Conservation (phyloP, 2,888 invertebrate species). For the Drosophila gaucha region DNA sequence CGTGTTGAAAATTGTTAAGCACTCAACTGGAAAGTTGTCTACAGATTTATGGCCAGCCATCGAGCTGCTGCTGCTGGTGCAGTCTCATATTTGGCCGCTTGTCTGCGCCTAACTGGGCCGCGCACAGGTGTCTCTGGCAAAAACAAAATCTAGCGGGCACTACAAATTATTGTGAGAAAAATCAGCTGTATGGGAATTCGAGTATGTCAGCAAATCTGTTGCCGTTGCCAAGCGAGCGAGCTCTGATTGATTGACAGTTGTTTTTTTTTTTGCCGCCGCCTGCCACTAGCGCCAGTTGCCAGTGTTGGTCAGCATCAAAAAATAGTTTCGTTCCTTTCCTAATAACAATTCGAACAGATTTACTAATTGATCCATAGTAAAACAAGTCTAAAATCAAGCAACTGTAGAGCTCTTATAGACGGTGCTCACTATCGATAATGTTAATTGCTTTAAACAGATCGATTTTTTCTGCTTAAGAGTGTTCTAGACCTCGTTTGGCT, state of each 20-base stretch:
- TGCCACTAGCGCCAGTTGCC: constrained; percentile 40
- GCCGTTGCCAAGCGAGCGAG: constrained; percentile 21
- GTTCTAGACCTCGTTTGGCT: too few relatives aligned
- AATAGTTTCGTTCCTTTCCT: neutral
- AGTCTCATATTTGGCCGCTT: constrained; percentile 69
- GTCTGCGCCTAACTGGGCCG: constrained; percentile 47
- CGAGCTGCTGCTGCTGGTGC: constrained; percentile 28
- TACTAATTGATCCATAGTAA: constrained; percentile 8
- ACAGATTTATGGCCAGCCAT: constrained; percentile 70
- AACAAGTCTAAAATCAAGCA: neutral
- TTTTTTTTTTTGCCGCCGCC: constrained; percentile 14
- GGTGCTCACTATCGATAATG: neutral
- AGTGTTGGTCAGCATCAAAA: constrained; percentile 9
- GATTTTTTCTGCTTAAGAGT: too few relatives aligned
- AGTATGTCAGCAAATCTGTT: constrained; percentile 56
- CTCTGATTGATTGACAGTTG: constrained; percentile 53
- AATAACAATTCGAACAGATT: neutral
- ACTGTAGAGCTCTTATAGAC: too few relatives aligned
- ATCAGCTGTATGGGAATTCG: constrained; percentile 63
- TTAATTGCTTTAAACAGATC: too few relatives aligned
- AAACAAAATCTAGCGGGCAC: constrained; percentile 58
- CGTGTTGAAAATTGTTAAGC: constrained; percentile 67
- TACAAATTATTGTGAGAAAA: constrained; percentile 81
- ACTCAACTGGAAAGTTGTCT: constrained; percentile 73
- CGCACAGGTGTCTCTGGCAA: constrained; percentile 66